Percentiles rank a stretch among this genome's conserved stretches.
Evolutionary conservation across 2,888 invertebrate genomes (phyloP).

Genomic region (Trichogramma dendrolimi): DNA sequence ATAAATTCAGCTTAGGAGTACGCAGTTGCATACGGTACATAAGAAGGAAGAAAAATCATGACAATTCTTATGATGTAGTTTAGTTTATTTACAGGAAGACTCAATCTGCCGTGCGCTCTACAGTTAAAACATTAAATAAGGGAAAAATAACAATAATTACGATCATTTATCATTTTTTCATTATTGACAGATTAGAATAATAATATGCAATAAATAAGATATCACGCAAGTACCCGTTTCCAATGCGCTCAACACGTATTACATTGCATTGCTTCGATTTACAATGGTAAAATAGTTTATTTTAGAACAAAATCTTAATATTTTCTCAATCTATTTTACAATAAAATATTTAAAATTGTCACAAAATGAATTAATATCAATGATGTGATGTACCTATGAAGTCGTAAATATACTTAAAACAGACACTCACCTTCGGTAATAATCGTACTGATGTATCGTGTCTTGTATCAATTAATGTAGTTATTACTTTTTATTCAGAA

Average conservation of each 20-base stretch:
- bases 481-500: too few relatives aligned
- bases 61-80: slow-evolving; percentile 22
- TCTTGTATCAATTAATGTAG: not conserved
- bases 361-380: slow-evolving; percentile 6
- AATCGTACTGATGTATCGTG: slow-evolving; percentile 18
- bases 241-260: too few relatives aligned
- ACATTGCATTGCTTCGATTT: too few relatives aligned
- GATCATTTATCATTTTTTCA: slow-evolving; percentile 20
- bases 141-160: slow-evolving; percentile 26
- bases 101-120: slow-evolving; percentile 31
- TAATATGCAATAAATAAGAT: slow-evolving; percentile 21
- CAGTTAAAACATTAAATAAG: slow-evolving; percentile 25
- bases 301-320: too few relatives aligned
- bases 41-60: slow-evolving; percentile 14
- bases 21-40: too few relatives aligned
- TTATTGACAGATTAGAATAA: slow-evolving; percentile 26
- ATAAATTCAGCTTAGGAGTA: too few relatives aligned
- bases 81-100: slow-evolving; percentile 32
- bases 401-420: slow-evolving; percentile 17
- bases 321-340: too few relatives aligned
- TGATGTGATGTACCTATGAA: not conserved
- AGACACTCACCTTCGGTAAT: slow-evolving; percentile 25
- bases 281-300: too few relatives aligned
- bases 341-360: not conserved
- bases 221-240: slow-evolving; percentile 18